A percentile compares a stretch with the other conserved stretches of the same genome.
Evolutionary conservation across 2,888 invertebrate genomes (phyloP).

Genomic region (Drosophila mimetica): DNA sequence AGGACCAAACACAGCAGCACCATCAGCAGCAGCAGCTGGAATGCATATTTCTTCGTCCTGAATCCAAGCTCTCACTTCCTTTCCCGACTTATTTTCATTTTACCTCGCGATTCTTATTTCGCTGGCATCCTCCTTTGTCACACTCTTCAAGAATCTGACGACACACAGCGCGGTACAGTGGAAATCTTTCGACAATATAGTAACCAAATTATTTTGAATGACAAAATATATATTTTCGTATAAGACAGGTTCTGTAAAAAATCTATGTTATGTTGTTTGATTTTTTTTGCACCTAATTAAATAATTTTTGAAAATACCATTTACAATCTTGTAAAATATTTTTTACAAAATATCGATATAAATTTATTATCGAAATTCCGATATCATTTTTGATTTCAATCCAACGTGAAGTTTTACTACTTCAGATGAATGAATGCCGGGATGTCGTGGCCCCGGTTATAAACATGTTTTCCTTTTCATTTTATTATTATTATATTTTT

Average conservation of each 20-base stretch:
- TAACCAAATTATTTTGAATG: neutral
- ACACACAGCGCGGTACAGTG: conserved; percentile 9
- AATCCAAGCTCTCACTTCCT: conserved; percentile 14
- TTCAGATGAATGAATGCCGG: conserved; percentile 9
- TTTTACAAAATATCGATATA: too few relatives aligned
- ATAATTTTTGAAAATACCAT: too few relatives aligned
- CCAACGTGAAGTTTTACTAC: conserved; percentile 1
- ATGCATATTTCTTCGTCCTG: conserved; percentile 38
- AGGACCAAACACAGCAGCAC: neutral
- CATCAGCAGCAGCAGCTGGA: conserved; percentile 14
- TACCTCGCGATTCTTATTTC: conserved; percentile 26
- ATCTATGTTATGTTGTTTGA: too few relatives aligned
- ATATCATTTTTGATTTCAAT: neutral
- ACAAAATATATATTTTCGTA: too few relatives aligned
- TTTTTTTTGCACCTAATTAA: too few relatives aligned
- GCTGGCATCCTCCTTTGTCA: conserved; percentile 15
- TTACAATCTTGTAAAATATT: too few relatives aligned
- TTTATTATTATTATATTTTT: conserved; percentile 29
- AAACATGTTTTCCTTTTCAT: conserved; percentile 14
- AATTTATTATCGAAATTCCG: too few relatives aligned
- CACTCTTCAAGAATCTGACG: conserved; percentile 15
- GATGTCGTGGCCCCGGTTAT: conserved; percentile 14
- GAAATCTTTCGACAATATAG: neutral
- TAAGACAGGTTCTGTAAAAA: too few relatives aligned
- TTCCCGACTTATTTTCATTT: conserved; percentile 27